Conservation (phyloP, 2,888 invertebrate species). For the Pinctada fucata region DNA sequence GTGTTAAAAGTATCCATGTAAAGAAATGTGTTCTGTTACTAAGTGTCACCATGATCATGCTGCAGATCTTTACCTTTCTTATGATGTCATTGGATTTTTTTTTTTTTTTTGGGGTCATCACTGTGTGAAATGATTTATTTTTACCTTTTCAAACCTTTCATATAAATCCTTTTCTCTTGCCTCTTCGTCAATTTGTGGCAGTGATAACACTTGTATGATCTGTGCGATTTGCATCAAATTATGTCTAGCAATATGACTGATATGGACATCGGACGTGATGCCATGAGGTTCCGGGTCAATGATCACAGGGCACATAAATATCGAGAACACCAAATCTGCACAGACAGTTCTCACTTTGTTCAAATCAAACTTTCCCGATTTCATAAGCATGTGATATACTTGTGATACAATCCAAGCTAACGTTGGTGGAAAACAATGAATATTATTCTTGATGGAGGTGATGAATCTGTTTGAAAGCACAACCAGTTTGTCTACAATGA, state of each 20-base stretch:
- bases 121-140: not conserved
- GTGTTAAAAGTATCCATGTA: no score
- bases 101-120: no score
- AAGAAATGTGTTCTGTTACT: no score
- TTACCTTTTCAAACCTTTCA: conserved; percentile 85
- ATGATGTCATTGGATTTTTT: no score
- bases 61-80: no score
- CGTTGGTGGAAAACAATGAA: conserved; percentile 91
- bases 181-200: conserved; percentile 90
- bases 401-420: conserved; percentile 94
- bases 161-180: conserved; percentile 86
- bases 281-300: conserved; percentile 97
- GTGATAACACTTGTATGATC: conserved; percentile 92
- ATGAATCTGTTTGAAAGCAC: conserved; percentile 89
- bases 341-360: conserved; percentile 83
- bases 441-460: conserved; percentile 87
- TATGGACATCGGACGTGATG: conserved; percentile 91
- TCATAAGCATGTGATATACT: conserved; percentile 78
- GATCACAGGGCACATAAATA: conserved; percentile 97
- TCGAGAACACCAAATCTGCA: conserved; percentile 93
- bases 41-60: no score
- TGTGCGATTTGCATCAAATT: conserved; percentile 88
- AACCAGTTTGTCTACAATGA: conserved; percentile 85
- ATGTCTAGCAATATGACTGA: conserved; percentile 92
- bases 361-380: conserved; percentile 80